phyloP scores from a whole-genome alignment of 1,140 invertebrate genomes.

The Adoxophyes honmai region DNA sequence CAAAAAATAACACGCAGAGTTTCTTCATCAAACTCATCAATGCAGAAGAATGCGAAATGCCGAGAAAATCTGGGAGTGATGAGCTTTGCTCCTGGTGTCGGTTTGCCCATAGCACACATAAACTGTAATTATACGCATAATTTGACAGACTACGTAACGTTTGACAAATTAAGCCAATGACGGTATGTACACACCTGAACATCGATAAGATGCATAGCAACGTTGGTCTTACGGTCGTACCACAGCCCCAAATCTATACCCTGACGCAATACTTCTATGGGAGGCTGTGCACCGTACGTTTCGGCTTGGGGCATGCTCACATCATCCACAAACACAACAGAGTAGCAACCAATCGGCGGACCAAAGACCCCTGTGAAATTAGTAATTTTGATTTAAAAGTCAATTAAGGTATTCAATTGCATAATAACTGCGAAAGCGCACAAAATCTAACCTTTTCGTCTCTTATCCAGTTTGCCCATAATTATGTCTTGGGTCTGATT shows the following conservation, averaged over 20 bases:
- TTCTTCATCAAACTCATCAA: conserved; percentile 93
- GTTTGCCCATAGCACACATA: conserved; percentile 93
- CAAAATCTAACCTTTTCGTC: conserved; percentile 85
- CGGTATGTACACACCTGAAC: conserved; percentile 86
- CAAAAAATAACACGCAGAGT: conserved; percentile 93
- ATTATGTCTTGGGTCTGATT: conserved; percentile 97
- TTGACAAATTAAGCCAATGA: too few relatives aligned
- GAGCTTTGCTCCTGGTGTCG: conserved; percentile 87
- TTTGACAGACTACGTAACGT: too few relatives aligned
- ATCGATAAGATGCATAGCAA: conserved; percentile 91
- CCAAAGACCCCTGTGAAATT: conserved; percentile 85
- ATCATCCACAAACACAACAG: conserved; percentile 96
- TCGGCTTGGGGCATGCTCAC: conserved; percentile 94
- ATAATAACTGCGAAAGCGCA: not conserved
- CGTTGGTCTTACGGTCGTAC: conserved; percentile 94
- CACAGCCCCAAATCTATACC: conserved; percentile 94
- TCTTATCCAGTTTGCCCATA: conserved; percentile 95
- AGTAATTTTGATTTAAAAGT: not conserved
- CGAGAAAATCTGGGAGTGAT: conserved; percentile 92
- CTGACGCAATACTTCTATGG: conserved; percentile 93
- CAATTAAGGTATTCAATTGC: not conserved
- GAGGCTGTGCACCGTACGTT: conserved; percentile 93
- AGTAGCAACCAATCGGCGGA: conserved; percentile 93
- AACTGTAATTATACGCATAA: too few relatives aligned
- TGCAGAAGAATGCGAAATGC: conserved; percentile 93